Percentiles rank a stretch among this genome's conserved stretches.
Evolutionary conservation across 1,140 invertebrate genomes (phyloP).

Genomic region (Drosophila mayri): DNA sequence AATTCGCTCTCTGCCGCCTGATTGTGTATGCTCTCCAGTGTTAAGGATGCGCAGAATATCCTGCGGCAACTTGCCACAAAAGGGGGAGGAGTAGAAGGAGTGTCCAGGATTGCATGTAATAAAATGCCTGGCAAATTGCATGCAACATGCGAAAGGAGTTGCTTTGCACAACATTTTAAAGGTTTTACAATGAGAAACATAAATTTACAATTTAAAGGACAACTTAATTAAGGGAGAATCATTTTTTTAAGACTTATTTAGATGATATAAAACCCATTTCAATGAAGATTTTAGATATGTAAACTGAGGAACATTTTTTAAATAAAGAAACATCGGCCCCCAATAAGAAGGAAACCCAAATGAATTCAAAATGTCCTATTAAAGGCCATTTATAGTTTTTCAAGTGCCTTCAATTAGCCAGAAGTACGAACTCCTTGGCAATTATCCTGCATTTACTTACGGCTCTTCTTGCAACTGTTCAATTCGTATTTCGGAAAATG

Average conservation of each 20-base stretch:
- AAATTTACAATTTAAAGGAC: not conserved
- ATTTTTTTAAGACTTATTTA: not conserved
- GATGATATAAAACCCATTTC: not conserved
- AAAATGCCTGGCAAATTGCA: constrained; percentile 66
- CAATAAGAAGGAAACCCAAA: too few species aligned
- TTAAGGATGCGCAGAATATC: constrained; percentile 79
- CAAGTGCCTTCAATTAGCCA: constrained; percentile 49
- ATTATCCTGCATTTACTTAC: constrained; percentile 29
- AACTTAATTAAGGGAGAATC: not conserved
- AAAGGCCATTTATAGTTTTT: not conserved
- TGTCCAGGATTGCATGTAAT: constrained; percentile 39
- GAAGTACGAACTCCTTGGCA: constrained; percentile 12
- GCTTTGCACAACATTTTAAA: not conserved
- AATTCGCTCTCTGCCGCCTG: constrained; percentile 7
- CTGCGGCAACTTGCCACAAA: constrained; percentile 57
- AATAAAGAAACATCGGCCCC: too few species aligned
- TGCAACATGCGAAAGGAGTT: constrained; percentile 52
- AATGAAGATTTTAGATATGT: not conserved
- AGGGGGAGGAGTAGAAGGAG: constrained; percentile 5
- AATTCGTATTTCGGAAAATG: constrained; percentile 1
- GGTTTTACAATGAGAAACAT: not conserved
- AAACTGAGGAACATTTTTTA: not conserved
- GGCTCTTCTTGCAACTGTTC: constrained; percentile 16
- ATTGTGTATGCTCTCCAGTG: constrained; percentile 42
- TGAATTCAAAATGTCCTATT: too few species aligned